phyloP scores from a whole-genome alignment of 2,888 invertebrate species.

The Linnaemya tessellans region DNA sequence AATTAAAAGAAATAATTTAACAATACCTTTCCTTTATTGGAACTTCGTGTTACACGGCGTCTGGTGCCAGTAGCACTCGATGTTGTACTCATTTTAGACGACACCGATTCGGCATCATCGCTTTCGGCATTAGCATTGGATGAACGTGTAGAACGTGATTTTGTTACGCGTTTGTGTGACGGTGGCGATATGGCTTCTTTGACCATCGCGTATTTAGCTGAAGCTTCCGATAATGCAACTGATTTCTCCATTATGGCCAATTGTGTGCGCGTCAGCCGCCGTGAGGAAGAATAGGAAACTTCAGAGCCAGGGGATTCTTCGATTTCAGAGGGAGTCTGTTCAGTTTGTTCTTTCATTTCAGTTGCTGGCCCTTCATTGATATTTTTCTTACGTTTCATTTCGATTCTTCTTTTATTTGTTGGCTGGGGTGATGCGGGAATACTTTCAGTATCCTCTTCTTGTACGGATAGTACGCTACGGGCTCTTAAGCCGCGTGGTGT shows the following conservation, averaged over 20 bases:
- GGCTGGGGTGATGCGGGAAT: conserved; percentile 61
- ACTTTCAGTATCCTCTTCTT: conserved; percentile 57
- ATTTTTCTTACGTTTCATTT: conserved; percentile 54
- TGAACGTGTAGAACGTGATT: conserved; percentile 68
- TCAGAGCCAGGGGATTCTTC: conserved; percentile 56
- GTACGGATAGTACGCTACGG: conserved; percentile 64
- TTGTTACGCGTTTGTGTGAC: conserved; percentile 53
- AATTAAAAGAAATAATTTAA: neutral
- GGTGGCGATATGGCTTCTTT: conserved; percentile 54
- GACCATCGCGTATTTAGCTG: neutral
- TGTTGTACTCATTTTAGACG: conserved; percentile 74
- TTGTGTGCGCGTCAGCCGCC: conserved; percentile 78
- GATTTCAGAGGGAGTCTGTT: conserved; percentile 48
- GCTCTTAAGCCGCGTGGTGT: conserved; percentile 69
- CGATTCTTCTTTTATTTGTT: conserved; percentile 51
- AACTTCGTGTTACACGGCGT: conserved; percentile 74
- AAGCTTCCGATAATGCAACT: conserved; percentile 58
- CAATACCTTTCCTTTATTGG: conserved; percentile 73
- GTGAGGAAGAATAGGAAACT: conserved; percentile 69
- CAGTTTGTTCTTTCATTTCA: conserved; percentile 29
- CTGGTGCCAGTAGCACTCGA: conserved; percentile 70
- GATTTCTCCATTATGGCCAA: conserved; percentile 76
- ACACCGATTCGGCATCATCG: conserved; percentile 77
- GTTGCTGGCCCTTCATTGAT: conserved; percentile 17
- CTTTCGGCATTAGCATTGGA: conserved; percentile 72